Evolutionary conservation across 2,888 invertebrate genomes (phyloP).

Genomic region (Drosophila anomelani): DNA sequence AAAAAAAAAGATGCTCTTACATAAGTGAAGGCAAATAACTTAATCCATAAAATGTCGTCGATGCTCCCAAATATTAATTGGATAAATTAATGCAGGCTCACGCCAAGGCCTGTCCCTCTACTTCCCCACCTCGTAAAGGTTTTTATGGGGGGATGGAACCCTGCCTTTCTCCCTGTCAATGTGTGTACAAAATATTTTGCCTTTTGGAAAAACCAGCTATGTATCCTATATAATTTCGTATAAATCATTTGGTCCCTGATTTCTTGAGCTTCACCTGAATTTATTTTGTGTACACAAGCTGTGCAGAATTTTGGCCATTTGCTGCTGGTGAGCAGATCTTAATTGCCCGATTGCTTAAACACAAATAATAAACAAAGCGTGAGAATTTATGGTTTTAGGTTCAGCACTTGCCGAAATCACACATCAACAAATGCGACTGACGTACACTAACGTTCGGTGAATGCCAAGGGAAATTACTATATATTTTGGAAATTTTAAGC

Average conservation of each 20-base stretch:
- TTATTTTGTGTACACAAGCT: slow-evolving; percentile 8
- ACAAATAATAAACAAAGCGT: slow-evolving; percentile 20
- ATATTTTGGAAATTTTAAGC: slow-evolving; percentile 16
- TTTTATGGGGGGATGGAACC: not conserved
- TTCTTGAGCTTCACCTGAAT: slow-evolving; percentile 14
- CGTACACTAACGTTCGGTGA: not conserved
- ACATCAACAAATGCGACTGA: slow-evolving; percentile 38
- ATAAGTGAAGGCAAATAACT: slow-evolving; percentile 29
- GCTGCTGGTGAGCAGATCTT: slow-evolving; percentile 3
- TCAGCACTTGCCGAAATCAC: slow-evolving; percentile 14
- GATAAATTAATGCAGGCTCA: slow-evolving; percentile 47
- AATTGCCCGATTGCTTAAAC: slow-evolving; percentile 9
- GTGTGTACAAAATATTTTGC: slow-evolving; percentile 1
- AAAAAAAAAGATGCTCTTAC: not conserved
- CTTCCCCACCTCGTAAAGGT: not conserved
- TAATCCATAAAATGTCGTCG: slow-evolving; percentile 36
- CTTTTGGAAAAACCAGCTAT: not conserved
- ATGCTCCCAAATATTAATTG: slow-evolving; percentile 32
- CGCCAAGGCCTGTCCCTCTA: slow-evolving; percentile 5
- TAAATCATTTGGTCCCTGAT: slow-evolving; percentile 9
- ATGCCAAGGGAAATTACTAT: slow-evolving; percentile 15
- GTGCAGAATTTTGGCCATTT: not conserved
- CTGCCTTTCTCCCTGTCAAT: slow-evolving; percentile 4
- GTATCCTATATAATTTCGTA: not conserved
- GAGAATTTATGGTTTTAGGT: slow-evolving; percentile 32